These are phyloP conservation scores for Glossophaga mutica DNA, from an alignment of 2,797 vertebrate genomes.

Conservation along the genomic window DNA sequence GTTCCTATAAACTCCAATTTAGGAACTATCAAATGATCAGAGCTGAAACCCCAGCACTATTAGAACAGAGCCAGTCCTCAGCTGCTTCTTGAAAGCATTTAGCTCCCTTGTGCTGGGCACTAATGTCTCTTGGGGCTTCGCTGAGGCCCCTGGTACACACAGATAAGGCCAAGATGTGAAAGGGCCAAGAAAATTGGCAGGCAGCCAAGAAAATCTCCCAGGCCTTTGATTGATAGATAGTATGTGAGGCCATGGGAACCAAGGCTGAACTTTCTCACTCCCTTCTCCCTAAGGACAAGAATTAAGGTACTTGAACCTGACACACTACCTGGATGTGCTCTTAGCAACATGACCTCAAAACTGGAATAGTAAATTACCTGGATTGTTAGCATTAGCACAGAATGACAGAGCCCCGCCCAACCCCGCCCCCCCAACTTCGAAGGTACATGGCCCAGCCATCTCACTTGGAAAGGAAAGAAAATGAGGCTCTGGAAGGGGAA, in stretches of 20 bases:
- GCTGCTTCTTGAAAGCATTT: neutral
- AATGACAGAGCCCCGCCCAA: neutral
- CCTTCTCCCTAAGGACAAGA: neutral
- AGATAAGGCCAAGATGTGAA: conserved; percentile 8
- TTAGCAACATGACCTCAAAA: neutral
- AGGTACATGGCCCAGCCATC: neutral
- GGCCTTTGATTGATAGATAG: neutral
- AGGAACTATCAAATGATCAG: neutral
- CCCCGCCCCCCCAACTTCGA: neutral
- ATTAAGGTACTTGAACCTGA: conserved; percentile 8
- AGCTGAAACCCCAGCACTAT: neutral
- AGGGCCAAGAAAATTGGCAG: neutral
- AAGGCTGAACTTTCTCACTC: conserved; percentile 12
- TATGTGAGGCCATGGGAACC: neutral
- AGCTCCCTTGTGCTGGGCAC: neutral
- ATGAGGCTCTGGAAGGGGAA: neutral
- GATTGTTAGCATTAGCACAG: neutral
- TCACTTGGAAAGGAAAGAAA: conserved; percentile 32
- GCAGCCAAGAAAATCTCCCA: neutral
- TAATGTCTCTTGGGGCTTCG: neutral
- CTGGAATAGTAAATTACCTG: neutral
- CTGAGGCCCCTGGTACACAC: neutral
- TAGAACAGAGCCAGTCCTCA: neutral
- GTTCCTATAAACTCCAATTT: neutral
- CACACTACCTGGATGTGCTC: neutral